These are phyloP conservation scores for Leptinotarsa defecta DNA, from an alignment of 1,140 invertebrate species.

Conservation along the genomic window DNA sequence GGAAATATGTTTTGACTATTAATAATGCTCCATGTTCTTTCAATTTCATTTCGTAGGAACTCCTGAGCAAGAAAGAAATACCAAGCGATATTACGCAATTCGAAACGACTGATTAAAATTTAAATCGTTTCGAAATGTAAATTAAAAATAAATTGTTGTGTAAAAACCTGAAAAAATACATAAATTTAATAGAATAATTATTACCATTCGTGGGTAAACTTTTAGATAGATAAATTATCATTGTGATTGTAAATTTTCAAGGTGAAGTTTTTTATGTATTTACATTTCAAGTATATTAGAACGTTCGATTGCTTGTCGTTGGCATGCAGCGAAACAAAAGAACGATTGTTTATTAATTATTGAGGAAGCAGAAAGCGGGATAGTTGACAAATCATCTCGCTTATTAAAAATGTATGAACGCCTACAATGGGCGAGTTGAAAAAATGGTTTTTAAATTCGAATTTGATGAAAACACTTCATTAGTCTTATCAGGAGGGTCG, in stretches of 20 bases:
- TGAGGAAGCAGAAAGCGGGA: too few relatives aligned
- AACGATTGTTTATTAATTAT: too few relatives aligned
- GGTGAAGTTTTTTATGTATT: slow-evolving; percentile 1
- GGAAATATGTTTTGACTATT: too few relatives aligned
- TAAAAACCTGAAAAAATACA: slow-evolving; percentile 20
- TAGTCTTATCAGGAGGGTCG: too few relatives aligned
- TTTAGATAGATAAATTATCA: slow-evolving; percentile 15
- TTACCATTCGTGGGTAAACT: slow-evolving; percentile 11
- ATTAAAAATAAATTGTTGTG: neutral
- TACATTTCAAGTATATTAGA: neutral
- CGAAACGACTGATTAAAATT: neutral
- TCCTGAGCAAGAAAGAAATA: neutral
- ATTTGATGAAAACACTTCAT: too few relatives aligned
- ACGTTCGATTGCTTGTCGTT: neutral
- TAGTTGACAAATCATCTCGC: too few relatives aligned
- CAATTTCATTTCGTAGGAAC: too few relatives aligned
- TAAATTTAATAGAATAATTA: neutral
- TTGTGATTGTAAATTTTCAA: slow-evolving; percentile 15
- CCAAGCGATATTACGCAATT: neutral
- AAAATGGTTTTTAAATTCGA: too few relatives aligned
- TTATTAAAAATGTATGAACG: too few relatives aligned
- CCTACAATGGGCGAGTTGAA: too few relatives aligned
- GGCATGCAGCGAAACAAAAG: neutral
- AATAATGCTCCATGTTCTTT: too few relatives aligned
- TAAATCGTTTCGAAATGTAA: slow-evolving; percentile 7